phyloP scores from a whole-genome alignment of 2,797 vertebrate genomes.

The Nothura maculosa region DNA sequence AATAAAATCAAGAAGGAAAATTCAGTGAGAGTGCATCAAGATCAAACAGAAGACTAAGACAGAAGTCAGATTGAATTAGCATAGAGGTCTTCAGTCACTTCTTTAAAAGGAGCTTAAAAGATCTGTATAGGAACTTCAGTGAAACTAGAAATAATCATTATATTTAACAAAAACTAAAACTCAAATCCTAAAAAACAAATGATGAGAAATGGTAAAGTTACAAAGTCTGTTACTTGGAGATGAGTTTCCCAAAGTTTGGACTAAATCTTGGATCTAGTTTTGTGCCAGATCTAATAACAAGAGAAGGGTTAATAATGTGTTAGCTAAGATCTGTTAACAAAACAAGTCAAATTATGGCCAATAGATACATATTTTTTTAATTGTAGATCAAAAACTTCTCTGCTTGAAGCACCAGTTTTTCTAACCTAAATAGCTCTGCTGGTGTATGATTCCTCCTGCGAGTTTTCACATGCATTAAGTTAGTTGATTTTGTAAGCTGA shows the following conservation, averaged over 20 bases:
- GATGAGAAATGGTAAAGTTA: not conserved
- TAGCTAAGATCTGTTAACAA: not conserved
- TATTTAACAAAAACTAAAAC: not conserved
- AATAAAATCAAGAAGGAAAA: not conserved
- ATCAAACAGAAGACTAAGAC: not conserved
- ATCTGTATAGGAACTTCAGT: not conserved
- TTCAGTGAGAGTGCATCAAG: not conserved
- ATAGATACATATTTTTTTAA: not conserved
- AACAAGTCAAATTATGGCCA: not conserved
- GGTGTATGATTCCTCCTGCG: not conserved
- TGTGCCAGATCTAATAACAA: not conserved
- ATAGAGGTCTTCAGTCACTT: not conserved
- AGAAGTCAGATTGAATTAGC: not conserved
- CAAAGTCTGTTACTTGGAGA: not conserved
- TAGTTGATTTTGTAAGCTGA: slow-evolving; percentile 14
- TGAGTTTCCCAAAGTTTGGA: not conserved
- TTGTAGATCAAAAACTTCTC: not conserved
- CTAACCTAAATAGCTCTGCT: not conserved
- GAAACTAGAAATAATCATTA: not conserved
- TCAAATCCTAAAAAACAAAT: not conserved
- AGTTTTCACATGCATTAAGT: not conserved
- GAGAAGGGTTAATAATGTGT: not conserved
- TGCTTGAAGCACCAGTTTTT: slow-evolving; percentile 16
- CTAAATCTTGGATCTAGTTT: not conserved
- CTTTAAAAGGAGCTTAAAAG: not conserved